These are phyloP conservation scores for Athalia rosae DNA, from an alignment of 2,888 invertebrate species.

Conservation along the genomic window DNA sequence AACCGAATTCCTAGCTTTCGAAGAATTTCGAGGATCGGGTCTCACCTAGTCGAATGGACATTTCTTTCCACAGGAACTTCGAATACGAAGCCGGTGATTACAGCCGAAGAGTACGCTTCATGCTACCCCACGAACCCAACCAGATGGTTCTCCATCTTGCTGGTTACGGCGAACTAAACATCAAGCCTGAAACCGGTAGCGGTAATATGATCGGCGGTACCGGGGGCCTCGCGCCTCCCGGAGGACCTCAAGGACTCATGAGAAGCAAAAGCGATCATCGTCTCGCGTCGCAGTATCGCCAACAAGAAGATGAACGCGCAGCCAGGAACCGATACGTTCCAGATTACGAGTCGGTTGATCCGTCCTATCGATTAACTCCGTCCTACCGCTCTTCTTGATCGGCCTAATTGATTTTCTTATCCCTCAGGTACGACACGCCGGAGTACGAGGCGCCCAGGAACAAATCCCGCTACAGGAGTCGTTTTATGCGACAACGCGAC, in stretches of 20 bases:
- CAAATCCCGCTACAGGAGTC: constrained; percentile 70
- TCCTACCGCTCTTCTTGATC: neutral
- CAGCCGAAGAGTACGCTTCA: constrained; percentile 88
- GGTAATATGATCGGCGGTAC: constrained; percentile 72
- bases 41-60: neutral
- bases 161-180: constrained; percentile 92
- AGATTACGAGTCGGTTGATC: constrained; percentile 69
- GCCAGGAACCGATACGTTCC: constrained; percentile 71
- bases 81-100: constrained; percentile 96
- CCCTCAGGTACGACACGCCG: constrained; percentile 67
- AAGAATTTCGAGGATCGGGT: no score
- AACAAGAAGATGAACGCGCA: constrained; percentile 82
- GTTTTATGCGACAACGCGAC: constrained; percentile 77
- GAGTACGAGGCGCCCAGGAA: constrained; percentile 70
- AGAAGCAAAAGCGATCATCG: constrained; percentile 96
- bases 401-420: neutral
- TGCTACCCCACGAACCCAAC: constrained; percentile 94
- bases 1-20: no score
- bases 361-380: neutral
- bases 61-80: constrained; percentile 80
- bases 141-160: constrained; percentile 91
- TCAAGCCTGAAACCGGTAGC: constrained; percentile 77
- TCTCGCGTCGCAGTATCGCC: constrained; percentile 90
- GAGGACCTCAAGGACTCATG: constrained; percentile 86
- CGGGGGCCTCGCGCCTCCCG: constrained; percentile 77